Conservation (phyloP, 2,113 vertebrate species). For the Cyanoramphus novaezelandiae region DNA sequence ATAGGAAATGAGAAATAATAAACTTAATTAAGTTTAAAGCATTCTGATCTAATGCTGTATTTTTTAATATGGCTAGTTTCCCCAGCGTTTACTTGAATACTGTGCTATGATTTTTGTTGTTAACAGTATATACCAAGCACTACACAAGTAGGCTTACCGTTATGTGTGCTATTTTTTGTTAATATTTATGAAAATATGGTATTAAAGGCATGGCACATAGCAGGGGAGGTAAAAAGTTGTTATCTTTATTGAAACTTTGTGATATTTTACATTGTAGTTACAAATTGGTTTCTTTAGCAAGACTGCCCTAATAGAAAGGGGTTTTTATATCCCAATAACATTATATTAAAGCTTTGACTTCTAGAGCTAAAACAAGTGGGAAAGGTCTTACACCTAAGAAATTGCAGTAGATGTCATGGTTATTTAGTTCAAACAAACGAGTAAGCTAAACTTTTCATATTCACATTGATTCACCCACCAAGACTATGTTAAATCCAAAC, state of each 20-base stretch:
- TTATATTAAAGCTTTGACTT: neutral
- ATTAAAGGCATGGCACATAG: neutral
- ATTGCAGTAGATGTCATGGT: neutral
- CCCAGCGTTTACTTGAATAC: neutral
- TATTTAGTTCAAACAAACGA: neutral
- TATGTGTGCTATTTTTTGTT: neutral
- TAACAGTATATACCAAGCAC: neutral
- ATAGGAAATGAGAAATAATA: neutral
- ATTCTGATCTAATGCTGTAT: neutral
- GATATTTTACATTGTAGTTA: neutral
- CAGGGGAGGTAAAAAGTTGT: neutral
- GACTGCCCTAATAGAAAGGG: neutral
- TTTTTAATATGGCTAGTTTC: neutral
- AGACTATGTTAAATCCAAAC: neutral
- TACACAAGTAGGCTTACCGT: neutral
- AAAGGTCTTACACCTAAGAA: neutral
- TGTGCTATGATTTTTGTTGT: neutral
- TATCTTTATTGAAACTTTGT: neutral
- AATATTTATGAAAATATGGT: neutral
- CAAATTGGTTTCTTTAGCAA: neutral
- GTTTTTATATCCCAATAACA: neutral
- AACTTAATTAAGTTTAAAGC: neutral
- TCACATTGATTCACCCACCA: neutral
- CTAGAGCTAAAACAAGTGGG: neutral
- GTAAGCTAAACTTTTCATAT: neutral